Evolutionary conservation across 2,888 invertebrate species (phyloP).

Genomic region (Koerneria pararmatus): DNA sequence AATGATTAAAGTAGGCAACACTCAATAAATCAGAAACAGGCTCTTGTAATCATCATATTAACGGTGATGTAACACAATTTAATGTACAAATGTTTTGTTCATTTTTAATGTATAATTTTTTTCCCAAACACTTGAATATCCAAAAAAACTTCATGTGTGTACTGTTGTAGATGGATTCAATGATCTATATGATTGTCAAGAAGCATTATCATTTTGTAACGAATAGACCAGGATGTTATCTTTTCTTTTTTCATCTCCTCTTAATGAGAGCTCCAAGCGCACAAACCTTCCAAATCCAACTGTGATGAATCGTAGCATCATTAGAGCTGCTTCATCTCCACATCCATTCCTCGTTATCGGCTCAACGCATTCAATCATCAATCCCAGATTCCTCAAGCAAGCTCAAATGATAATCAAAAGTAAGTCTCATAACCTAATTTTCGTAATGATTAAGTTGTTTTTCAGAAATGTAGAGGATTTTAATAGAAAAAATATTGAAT

Average conservation of each 20-base stretch:
- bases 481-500: neutral
- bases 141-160: too few relatives aligned
- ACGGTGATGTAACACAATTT: too few relatives aligned
- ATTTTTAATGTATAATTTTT: too few relatives aligned
- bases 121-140: too few relatives aligned
- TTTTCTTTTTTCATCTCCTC: too few relatives aligned
- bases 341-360: conserved; percentile 41
- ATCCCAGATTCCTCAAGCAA: conserved; percentile 34
- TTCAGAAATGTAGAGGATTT: neutral
- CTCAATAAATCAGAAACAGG: neutral
- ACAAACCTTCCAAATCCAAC: conserved; percentile 46
- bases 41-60: too few relatives aligned
- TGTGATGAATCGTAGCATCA: conserved; percentile 46
- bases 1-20: neutral
- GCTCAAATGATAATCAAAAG: neutral
- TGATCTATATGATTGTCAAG: too few relatives aligned
- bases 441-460: neutral
- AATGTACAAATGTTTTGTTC: too few relatives aligned
- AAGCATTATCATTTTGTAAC: too few relatives aligned
- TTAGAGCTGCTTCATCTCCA: conserved; percentile 40
- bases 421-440: too few relatives aligned
- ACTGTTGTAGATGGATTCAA: too few relatives aligned
- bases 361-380: conserved; percentile 44
- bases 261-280: neutral
- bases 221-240: too few relatives aligned